phyloP scores from a whole-genome alignment of 2,888 invertebrate species.

The Athalia cordata region DNA sequence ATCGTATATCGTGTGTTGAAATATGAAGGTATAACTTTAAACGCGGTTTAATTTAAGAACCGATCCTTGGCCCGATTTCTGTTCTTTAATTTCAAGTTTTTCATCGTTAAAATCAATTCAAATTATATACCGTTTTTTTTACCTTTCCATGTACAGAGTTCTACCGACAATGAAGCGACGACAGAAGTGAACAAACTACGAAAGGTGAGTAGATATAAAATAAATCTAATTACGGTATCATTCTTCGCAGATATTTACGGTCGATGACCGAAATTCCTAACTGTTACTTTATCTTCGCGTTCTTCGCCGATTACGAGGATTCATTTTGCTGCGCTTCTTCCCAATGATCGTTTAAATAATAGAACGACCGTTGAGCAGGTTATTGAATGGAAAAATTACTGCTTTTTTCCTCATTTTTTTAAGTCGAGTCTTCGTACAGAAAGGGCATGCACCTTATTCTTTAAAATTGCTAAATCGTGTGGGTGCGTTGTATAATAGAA shows the following conservation, averaged over 20 bases:
- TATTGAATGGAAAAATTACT: neutral
- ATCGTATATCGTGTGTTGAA: constrained; percentile 13
- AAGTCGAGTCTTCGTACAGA: no score
- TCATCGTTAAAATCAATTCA: neutral
- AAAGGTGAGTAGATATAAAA: constrained; percentile 58
- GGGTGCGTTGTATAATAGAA: neutral
- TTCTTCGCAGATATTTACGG: neutral
- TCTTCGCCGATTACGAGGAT: neutral
- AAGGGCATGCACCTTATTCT: no score
- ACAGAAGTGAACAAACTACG: constrained; percentile 64
- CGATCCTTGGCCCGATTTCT: constrained; percentile 26
- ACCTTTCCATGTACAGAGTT: constrained; percentile 53
- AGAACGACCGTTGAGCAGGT: neutral
- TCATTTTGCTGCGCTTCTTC: neutral
- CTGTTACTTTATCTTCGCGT: constrained; percentile 12
- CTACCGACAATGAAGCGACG: constrained; percentile 51
- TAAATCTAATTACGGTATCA: neutral
- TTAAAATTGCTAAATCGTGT: no score
- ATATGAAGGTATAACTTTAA: constrained; percentile 16
- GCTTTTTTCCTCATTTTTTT: no score
- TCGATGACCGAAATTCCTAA: constrained; percentile 23
- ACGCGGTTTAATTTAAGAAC: neutral
- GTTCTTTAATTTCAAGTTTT: neutral
- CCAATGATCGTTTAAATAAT: constrained; percentile 1
- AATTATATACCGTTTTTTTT: neutral